Conservation (phyloP, 1,140 invertebrate genomes). For the Bombyx mandarina region DNA sequence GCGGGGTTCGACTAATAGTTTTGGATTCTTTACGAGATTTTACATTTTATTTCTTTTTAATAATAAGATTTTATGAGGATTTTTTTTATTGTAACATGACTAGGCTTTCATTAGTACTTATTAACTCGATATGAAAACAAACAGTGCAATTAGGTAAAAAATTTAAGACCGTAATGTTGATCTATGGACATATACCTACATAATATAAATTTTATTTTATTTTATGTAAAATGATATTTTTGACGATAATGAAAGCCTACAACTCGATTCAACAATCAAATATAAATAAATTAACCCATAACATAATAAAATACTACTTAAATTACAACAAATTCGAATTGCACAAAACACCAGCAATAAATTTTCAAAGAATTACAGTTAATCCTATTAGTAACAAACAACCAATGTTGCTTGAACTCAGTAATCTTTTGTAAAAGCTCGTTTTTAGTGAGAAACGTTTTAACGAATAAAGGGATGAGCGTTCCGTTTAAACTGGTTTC, state of each 20-base stretch:
- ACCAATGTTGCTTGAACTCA: slow-evolving; percentile 23
- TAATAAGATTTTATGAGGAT: background rate
- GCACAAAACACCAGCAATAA: slow-evolving; percentile 46
- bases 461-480: slow-evolving; percentile 3
- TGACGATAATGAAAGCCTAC: too few species aligned
- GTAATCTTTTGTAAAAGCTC: background rate
- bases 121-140: too few species aligned
- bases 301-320: slow-evolving; percentile 41
- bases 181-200: too few species aligned
- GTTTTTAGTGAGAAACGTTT: background rate
- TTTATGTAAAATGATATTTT: too few species aligned
- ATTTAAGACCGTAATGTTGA: too few species aligned
- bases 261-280: too few species aligned
- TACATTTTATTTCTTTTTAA: background rate
- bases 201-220: too few species aligned
- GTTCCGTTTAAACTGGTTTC: slow-evolving; percentile 26
- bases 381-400: slow-evolving; percentile 17
- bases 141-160: too few species aligned
- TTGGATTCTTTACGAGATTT: background rate
- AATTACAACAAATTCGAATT: slow-evolving; percentile 47
- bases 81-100: too few species aligned
- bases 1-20: too few species aligned
- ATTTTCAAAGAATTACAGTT: slow-evolving; percentile 58
- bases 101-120: too few species aligned
- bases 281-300: too few species aligned